Conservation (phyloP, 2,888 invertebrate genomes). For the Dichetophora obliterata region DNA sequence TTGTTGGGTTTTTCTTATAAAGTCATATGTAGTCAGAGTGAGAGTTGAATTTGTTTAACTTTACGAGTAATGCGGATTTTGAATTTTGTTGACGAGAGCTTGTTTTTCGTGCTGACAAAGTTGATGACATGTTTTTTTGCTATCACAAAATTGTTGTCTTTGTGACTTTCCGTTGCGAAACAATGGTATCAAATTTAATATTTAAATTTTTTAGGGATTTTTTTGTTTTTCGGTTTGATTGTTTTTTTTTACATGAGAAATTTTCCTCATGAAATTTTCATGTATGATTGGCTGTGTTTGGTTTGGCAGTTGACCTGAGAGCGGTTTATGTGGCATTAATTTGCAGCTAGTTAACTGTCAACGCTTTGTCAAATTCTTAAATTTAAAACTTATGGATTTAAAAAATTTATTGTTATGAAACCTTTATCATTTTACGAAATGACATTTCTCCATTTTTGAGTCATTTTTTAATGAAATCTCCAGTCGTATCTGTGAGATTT, state of each 20-base stretch:
- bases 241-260: not conserved
- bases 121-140: not conserved
- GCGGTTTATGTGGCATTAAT: not conserved
- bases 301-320: not conserved
- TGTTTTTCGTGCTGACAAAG: too few relatives aligned
- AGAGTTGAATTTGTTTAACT: too few relatives aligned
- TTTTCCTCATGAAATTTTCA: not conserved
- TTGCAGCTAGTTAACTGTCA: not conserved
- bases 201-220: constrained; percentile 45
- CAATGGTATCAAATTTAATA: constrained; percentile 46
- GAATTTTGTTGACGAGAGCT: not conserved
- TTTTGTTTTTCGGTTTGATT: not conserved
- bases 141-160: constrained; percentile 22
- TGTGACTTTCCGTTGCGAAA: constrained; percentile 14
- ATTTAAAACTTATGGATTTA: too few relatives aligned
- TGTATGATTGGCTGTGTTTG: not conserved
- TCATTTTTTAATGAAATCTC: too few relatives aligned
- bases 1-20: constrained; percentile 2
- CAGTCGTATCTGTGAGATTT: too few relatives aligned
- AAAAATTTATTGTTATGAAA: not conserved
- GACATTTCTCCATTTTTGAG: not conserved
- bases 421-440: not conserved
- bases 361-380: not conserved
- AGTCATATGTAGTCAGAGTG: constrained; percentile 7
- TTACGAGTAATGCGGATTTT: too few relatives aligned